Percentiles rank a stretch among this genome's conserved stretches.
Conservation (phyloP, 2,797 vertebrate genomes). For the Helicolenus hilgendorfi region DNA sequence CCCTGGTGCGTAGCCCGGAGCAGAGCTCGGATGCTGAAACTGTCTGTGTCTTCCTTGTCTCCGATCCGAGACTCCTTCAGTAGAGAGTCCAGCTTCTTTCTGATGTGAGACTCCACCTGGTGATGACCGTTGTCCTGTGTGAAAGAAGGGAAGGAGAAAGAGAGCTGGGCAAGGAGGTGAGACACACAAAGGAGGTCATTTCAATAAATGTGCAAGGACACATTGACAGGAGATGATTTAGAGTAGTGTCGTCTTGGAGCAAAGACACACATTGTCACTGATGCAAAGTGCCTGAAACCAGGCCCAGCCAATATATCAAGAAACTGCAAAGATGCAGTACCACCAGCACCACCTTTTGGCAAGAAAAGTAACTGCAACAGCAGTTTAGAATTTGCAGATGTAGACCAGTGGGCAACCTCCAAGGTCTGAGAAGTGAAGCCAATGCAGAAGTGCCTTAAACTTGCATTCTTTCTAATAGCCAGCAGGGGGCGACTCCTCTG, state of each 20-base stretch:
- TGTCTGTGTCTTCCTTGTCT: conserved; percentile 97
- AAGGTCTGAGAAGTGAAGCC: no score
- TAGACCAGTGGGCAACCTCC: neutral
- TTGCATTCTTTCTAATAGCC: neutral
- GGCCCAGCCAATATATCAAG: neutral
- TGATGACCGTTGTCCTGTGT: conserved; percentile 94
- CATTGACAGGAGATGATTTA: neutral
- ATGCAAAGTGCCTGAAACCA: neutral
- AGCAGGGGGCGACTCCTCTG: neutral
- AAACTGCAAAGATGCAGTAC: neutral
- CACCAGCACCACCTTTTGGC: neutral
- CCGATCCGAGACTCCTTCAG: conserved; percentile 96
- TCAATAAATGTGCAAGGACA: neutral
- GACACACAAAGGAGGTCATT: neutral
- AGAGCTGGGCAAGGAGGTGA: neutral
- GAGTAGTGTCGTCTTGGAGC: neutral
- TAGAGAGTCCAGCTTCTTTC: conserved; percentile 98
- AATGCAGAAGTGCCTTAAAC: no score
- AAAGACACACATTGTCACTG: neutral
- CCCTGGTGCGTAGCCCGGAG: conserved; percentile 96
- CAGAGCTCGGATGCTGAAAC: conserved; percentile 97
- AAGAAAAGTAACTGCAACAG: neutral
- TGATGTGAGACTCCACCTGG: conserved; percentile 96
- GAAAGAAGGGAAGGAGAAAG: conserved; percentile 3
- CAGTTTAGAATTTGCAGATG: neutral